Evolutionary conservation across 1,140 invertebrate genomes (phyloP).

Genomic region (Neodiprion lecontei): DNA sequence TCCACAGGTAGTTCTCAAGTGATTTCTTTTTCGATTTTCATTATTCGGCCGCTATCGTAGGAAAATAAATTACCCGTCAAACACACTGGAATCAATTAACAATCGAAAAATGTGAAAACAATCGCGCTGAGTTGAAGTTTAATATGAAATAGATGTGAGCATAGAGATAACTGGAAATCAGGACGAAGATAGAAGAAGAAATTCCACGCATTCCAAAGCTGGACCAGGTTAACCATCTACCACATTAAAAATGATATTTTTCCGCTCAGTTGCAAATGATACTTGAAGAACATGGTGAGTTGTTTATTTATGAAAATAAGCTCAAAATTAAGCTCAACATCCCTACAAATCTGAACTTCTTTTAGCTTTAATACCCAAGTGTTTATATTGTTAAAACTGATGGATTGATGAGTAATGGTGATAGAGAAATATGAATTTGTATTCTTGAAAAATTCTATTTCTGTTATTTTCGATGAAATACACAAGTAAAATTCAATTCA

Average conservation of each 20-base stretch:
- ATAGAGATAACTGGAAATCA: not conserved
- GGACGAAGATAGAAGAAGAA: conserved; percentile 24
- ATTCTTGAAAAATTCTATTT: too few relatives aligned
- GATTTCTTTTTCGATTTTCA: not conserved
- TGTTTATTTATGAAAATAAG: conserved; percentile 11
- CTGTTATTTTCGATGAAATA: too few relatives aligned
- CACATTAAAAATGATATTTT: conserved; percentile 51
- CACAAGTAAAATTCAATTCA: too few relatives aligned
- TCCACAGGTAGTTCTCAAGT: not conserved
- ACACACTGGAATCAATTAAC: not conserved
- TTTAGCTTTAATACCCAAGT: too few relatives aligned
- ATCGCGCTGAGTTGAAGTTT: not conserved
- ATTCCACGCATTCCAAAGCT: conserved; percentile 47
- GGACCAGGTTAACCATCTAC: conserved; percentile 44
- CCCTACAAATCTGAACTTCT: too few relatives aligned
- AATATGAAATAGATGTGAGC: not conserved
- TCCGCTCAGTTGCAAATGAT: conserved; percentile 48
- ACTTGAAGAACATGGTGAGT: conserved; percentile 53
- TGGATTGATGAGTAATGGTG: too few relatives aligned
- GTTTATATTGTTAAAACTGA: too few relatives aligned
- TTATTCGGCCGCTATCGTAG: not conserved
- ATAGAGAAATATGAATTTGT: too few relatives aligned
- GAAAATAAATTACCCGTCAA: not conserved
- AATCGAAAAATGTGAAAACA: not conserved
- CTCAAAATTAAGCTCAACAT: too few relatives aligned